Conservation (phyloP, 1,140 invertebrate species). For the Coelopa frigida region DNA sequence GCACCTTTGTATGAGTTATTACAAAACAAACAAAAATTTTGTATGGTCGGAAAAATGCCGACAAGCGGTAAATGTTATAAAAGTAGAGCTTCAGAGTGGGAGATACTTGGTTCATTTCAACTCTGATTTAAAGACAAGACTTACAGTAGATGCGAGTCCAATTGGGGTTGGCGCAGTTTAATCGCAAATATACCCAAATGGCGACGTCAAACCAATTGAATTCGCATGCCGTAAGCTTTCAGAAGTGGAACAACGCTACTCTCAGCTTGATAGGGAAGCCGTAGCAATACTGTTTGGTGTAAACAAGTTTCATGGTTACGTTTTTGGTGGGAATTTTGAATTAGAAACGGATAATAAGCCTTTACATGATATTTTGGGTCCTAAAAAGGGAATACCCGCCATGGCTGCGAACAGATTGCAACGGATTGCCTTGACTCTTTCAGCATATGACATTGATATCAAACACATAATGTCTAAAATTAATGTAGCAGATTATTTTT, state of each 20-base stretch:
- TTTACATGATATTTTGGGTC: conserved; percentile 39
- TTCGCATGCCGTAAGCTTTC: conserved; percentile 46
- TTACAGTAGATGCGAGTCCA: too few species aligned
- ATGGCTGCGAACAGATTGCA: conserved; percentile 23
- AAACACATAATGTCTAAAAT: conserved; percentile 16
- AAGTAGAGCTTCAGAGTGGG: too few species aligned
- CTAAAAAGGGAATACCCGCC: conserved; percentile 31
- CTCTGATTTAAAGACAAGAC: too few species aligned
- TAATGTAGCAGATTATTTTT: conserved; percentile 24
- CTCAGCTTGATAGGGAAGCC: conserved; percentile 47
- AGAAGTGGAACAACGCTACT: conserved; percentile 43
- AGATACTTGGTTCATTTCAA: too few species aligned
- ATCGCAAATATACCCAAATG: too few species aligned
- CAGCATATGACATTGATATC: conserved; percentile 21
- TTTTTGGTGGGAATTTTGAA: conserved; percentile 44
- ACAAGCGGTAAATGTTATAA: too few species aligned
- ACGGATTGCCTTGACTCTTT: conserved; percentile 27
- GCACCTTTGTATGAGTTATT: too few species aligned
- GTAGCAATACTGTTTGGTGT: conserved; percentile 42
- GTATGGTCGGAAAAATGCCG: too few species aligned
- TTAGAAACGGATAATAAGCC: conserved; percentile 49
- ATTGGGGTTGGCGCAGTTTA: too few species aligned
- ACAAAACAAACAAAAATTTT: too few species aligned
- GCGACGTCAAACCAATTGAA: conserved; percentile 40
- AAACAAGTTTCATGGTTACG: conserved; percentile 43